Evolutionary conservation across 2,797 vertebrate species (phyloP), one percentile per base, ranked within the genome.

Genomic region (Carduelis carduelis): DNA sequence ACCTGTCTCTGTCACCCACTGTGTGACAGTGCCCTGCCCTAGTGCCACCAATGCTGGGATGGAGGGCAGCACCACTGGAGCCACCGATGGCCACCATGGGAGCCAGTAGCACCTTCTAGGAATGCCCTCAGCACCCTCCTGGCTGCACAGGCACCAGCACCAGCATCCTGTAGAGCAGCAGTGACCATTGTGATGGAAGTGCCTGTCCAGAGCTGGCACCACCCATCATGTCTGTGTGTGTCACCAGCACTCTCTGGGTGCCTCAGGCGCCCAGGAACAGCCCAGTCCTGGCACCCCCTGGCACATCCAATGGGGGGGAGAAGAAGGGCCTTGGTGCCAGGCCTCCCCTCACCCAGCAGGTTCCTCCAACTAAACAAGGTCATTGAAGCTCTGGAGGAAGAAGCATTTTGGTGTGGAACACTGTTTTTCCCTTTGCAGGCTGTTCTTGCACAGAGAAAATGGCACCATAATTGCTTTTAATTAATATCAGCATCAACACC

Each of bases 401-500:
- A 91, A 96, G 90, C 59, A 77, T 88, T 82, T 93, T 92, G 96
- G 87, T 77, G 89, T n/a, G 6, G 4, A 63, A 70, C 14, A 17
- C 77, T 61, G 57, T 57, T 94, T 93, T 93, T 92, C 56, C 93
- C 94, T 96, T 90, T 72, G 39, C 37, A 57, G 69, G 93, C 94
- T 95, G 81, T 70, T 94, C 86, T 92, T 95, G 95, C 96, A 95
- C 86, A 72, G 90, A 92, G 87, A 89, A 65, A 89, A 90, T 65
- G 24, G 92, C 84, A 91, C 93, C 83, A 56, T 96, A 97, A 98
- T 98, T 97, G 95, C 90, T 74, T 96, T 97, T 97, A 97, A 97
- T 97, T 97, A 97, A 97, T 96, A 96, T 61, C 89, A 97, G 91
- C 96, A 94, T 96, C 92, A 95, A 92, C 2, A 11, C 92, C 79